phyloP scores from a whole-genome alignment of 2,797 vertebrate genomes.

The Sebastes glaucus region DNA sequence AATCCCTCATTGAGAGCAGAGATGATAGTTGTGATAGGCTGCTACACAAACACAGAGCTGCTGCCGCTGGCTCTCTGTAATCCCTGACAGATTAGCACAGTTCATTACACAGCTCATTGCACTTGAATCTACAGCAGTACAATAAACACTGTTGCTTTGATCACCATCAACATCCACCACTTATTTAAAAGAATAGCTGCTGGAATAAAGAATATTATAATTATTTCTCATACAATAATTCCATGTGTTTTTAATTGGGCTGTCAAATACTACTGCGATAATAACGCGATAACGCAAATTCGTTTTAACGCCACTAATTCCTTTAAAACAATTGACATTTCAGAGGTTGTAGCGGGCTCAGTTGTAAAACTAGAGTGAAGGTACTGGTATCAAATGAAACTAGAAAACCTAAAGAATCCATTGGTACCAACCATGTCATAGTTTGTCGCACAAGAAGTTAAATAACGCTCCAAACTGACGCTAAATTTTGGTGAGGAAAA shows the following conservation, averaged over 20 bases:
- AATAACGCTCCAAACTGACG: accelerated
- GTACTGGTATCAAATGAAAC: too few species aligned
- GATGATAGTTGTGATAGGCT: constrained; percentile 46
- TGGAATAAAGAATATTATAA: background rate
- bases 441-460: too few species aligned
- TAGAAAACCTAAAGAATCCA: accelerated
- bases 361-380: too few species aligned
- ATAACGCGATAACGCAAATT: too few species aligned
- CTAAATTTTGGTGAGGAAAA: too few species aligned
- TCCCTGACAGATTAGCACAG: constrained; percentile 63
- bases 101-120: constrained; percentile 63
- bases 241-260: background rate
- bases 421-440: too few species aligned
- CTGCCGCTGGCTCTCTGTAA: constrained; percentile 53
- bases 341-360: too few species aligned
- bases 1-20: constrained; percentile 15
- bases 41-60: constrained; percentile 54
- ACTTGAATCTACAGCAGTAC: constrained; percentile 25
- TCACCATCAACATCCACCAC: constrained; percentile 5
- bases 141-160: constrained; percentile 44
- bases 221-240: background rate
- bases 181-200: background rate
- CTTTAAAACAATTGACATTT: too few species aligned
- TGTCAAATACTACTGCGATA: too few species aligned
- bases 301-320: too few species aligned